A percentile compares a stretch with the other conserved stretches of the same genome.
phyloP scores from a whole-genome alignment of 2,113 vertebrate species.

The Corydoras maculifer region DNA sequence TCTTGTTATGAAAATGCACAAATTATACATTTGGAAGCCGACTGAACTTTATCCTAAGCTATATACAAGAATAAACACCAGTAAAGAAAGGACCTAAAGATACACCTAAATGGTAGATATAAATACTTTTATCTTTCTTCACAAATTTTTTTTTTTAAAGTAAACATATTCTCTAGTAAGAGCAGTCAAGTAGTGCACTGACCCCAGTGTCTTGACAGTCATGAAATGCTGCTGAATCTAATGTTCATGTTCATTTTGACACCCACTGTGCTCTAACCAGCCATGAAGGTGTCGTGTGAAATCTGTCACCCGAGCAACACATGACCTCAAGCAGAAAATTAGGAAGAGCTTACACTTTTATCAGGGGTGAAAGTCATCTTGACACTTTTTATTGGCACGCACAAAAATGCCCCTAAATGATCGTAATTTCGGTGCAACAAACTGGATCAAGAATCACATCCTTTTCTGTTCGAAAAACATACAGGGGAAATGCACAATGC shows the following conservation, averaged over 20 bases:
- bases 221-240: slow-evolving; percentile 24
- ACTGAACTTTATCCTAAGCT: too few species aligned
- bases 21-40: too few species aligned
- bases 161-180: slow-evolving; percentile 1
- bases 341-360: slow-evolving; percentile 31
- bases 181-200: slow-evolving; percentile 18
- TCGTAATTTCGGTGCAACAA: slow-evolving; percentile 12
- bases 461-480: slow-evolving; percentile 11
- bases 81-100: too few species aligned
- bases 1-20: too few species aligned
- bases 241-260: slow-evolving; percentile 41
- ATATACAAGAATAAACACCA: too few species aligned
- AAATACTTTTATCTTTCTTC: not conserved
- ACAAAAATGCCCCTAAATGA: slow-evolving; percentile 21
- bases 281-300: slow-evolving; percentile 41
- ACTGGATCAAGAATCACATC: slow-evolving; percentile 27
- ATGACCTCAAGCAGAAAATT: slow-evolving; percentile 41
- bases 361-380: slow-evolving; percentile 30
- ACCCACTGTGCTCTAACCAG: slow-evolving; percentile 39
- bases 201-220: slow-evolving; percentile 11
- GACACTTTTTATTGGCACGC: slow-evolving; percentile 34
- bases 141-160: not conserved
- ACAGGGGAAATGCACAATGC: not conserved
- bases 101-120: not conserved
- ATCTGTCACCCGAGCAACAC: slow-evolving; percentile 32